Evolutionary conservation across 1,140 invertebrate genomes (phyloP).

Genomic region (Sesamia nonagrioides): DNA sequence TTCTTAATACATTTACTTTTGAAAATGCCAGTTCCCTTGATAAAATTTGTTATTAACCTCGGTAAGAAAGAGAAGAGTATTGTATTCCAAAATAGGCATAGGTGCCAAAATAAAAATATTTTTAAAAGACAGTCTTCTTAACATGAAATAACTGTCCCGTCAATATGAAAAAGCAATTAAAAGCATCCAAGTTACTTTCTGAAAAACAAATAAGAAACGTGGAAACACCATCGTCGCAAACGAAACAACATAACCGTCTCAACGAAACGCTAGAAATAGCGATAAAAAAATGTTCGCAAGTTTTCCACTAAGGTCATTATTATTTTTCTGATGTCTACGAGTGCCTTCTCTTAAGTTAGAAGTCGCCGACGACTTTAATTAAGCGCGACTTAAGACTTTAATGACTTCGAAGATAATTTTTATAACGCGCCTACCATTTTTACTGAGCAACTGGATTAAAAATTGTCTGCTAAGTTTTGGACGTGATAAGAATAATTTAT

Average conservation of each 20-base stretch:
- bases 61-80: too few species aligned
- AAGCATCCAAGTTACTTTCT: not conserved
- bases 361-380: slow-evolving; percentile 76
- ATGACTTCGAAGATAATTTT: slow-evolving; percentile 74
- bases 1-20: not conserved
- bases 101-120: not conserved
- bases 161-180: slow-evolving; percentile 28
- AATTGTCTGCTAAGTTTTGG: slow-evolving; percentile 76
- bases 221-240: slow-evolving; percentile 8
- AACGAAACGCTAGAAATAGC: slow-evolving; percentile 52
- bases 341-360: slow-evolving; percentile 58
- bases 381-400: slow-evolving; percentile 76
- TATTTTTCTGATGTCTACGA: slow-evolving; percentile 73
- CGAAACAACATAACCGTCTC: slow-evolving; percentile 21
- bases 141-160: not conserved
- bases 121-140: not conserved
- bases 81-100: too few species aligned
- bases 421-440: slow-evolving; percentile 66
- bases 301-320: slow-evolving; percentile 63
- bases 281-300: slow-evolving; percentile 51
- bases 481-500: slow-evolving; percentile 41
- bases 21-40: too few species aligned
- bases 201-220: slow-evolving; percentile 19
- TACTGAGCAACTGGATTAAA: slow-evolving; percentile 66
- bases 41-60: too few species aligned